phyloP scores from a whole-genome alignment of 2,113 vertebrate species.

The Caranx ignobilis region DNA sequence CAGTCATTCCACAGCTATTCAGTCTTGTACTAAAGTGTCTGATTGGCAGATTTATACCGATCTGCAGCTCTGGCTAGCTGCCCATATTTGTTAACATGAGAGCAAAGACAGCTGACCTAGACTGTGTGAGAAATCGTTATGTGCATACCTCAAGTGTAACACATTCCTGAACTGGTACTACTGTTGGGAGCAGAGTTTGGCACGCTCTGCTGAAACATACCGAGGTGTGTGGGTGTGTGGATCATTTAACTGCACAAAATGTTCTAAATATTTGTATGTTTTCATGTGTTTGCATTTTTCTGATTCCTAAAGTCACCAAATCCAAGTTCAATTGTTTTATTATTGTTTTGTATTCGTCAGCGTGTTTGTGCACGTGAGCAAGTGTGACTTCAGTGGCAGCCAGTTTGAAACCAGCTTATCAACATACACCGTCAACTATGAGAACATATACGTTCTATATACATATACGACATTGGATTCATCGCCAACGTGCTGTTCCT shows the following conservation, averaged over 20 bases:
- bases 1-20: not conserved
- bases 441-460: not conserved
- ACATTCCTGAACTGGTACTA: conserved; percentile 40
- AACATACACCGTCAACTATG: not conserved
- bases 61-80: conserved; percentile 9
- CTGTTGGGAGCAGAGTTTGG: conserved; percentile 16
- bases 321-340: not conserved
- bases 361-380: not conserved
- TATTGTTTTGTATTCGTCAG: too few relatives aligned
- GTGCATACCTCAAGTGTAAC: conserved; percentile 17
- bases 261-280: not conserved
- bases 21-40: not conserved
- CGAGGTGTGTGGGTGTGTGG: not conserved
- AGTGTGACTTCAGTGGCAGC: not conserved
- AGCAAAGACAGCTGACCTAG: conserved; percentile 5
- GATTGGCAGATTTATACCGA: conserved; percentile 22
- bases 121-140: conserved; percentile 22
- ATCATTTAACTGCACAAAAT: not conserved
- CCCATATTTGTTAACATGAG: not conserved
- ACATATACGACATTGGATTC: not conserved
- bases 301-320: not conserved
- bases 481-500: not conserved
- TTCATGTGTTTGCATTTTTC: not conserved
- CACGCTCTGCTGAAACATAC: not conserved
- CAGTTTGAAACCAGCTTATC: not conserved